Conservation (phyloP, 1,140 invertebrate genomes). For the Drosophila burlai region DNA sequence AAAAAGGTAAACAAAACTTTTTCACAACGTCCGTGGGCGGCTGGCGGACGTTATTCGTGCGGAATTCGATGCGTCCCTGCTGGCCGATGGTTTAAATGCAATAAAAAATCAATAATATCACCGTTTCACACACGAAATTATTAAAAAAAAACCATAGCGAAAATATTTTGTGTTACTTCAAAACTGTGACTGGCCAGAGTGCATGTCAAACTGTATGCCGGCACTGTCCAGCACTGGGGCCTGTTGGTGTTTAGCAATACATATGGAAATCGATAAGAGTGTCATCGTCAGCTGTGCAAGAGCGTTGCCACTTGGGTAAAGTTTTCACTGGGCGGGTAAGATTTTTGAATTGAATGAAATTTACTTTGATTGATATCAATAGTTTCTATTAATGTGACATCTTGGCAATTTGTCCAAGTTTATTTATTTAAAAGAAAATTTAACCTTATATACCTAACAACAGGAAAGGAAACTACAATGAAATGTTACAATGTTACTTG, state of each 20-base stretch:
- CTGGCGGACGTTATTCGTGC: slow-evolving; percentile 6
- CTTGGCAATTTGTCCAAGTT: no score
- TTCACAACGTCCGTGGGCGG: slow-evolving; percentile 15
- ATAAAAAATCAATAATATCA: slow-evolving; percentile 63
- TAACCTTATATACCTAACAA: no score
- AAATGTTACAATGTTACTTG: no score
- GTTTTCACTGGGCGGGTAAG: not conserved
- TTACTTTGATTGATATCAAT: no score
- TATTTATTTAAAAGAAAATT: no score
- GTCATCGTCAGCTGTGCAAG: not conserved
- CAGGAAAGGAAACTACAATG: no score
- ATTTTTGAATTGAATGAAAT: no score
- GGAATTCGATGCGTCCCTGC: slow-evolving; percentile 16
- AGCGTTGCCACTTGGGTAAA: slow-evolving; percentile 4
- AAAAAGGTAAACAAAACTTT: slow-evolving; percentile 78
- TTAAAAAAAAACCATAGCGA: slow-evolving; percentile 52
- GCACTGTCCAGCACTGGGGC: not conserved
- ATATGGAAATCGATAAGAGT: not conserved
- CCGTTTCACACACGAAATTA: slow-evolving; percentile 57
- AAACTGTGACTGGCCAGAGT: slow-evolving; percentile 33
- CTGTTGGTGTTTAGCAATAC: not conserved
- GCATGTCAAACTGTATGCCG: slow-evolving; percentile 10
- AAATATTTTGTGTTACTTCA: slow-evolving; percentile 63
- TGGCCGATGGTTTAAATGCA: slow-evolving; percentile 42
- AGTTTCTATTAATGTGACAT: no score